Conservation (phyloP, 2,113 vertebrate species). For the Rafetus swinhoei region DNA sequence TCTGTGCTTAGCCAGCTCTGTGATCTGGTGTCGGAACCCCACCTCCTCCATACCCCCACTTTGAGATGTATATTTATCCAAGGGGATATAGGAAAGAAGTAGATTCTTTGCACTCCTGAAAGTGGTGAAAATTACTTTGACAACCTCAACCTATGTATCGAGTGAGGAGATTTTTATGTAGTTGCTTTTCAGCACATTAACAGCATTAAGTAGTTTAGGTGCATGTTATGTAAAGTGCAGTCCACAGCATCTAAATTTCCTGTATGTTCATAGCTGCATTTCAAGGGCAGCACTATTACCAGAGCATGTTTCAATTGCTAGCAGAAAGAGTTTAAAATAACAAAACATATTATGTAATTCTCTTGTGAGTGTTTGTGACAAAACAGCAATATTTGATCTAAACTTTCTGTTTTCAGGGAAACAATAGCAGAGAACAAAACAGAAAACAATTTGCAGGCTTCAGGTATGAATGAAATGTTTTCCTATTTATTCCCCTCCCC, state of each 20-base stretch:
- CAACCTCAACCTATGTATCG: neutral
- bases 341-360: neutral
- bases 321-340: slow-evolving; percentile 38
- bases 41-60: neutral
- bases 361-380: slow-evolving; percentile 39
- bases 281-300: slow-evolving; percentile 3
- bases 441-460: slow-evolving; percentile 28
- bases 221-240: neutral
- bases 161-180: neutral
- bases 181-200: neutral
- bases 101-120: neutral
- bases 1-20: neutral
- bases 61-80: neutral
- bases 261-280: neutral
- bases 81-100: neutral
- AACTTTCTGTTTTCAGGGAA: slow-evolving; percentile 61
- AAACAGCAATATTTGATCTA: slow-evolving; percentile 6
- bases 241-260: neutral
- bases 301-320: neutral
- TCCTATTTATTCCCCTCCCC: neutral
- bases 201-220: neutral
- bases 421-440: neutral
- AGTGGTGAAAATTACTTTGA: neutral
- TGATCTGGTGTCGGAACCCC: neutral
- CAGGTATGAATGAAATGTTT: slow-evolving; percentile 65